Conservation (phyloP, 2,888 invertebrate genomes). For the Athalia circularis region DNA sequence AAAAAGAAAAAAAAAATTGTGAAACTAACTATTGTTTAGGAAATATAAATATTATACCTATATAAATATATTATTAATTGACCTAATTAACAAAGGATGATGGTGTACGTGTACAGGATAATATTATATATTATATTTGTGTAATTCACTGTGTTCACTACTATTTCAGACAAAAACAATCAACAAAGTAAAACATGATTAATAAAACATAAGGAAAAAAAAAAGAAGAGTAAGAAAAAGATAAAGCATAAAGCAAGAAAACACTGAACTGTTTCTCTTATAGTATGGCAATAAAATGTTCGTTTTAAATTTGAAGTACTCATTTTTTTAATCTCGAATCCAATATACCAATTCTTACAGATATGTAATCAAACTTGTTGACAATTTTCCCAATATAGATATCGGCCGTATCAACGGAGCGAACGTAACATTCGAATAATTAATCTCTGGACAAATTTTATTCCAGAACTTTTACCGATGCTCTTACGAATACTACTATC, state of each 20-base stretch:
- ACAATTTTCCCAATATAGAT: no score
- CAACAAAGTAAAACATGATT: background rate
- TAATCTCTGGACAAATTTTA: no score
- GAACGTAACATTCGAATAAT: no score
- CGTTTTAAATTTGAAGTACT: constrained; percentile 19
- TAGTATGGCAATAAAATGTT: constrained; percentile 41
- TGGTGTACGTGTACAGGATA: constrained; percentile 53
- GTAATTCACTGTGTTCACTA: constrained; percentile 58
- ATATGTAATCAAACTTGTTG: no score
- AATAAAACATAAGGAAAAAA: background rate
- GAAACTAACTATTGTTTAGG: background rate
- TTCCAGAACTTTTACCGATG: background rate
- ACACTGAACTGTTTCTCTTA: constrained; percentile 27
- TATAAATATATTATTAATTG: no score
- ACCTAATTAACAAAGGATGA: constrained; percentile 24
- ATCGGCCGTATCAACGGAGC: no score
- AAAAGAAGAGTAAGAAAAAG: background rate
- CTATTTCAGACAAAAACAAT: background rate
- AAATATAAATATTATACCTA: constrained; percentile 37
- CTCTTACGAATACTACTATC: background rate
- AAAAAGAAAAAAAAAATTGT: no score
- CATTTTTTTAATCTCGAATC: background rate
- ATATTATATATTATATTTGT: constrained; percentile 52
- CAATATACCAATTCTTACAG: no score
- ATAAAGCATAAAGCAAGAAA: background rate